Evolutionary conservation across 1,140 invertebrate genomes (phyloP).

Genomic region (Neoseiulus cucumeris): DNA sequence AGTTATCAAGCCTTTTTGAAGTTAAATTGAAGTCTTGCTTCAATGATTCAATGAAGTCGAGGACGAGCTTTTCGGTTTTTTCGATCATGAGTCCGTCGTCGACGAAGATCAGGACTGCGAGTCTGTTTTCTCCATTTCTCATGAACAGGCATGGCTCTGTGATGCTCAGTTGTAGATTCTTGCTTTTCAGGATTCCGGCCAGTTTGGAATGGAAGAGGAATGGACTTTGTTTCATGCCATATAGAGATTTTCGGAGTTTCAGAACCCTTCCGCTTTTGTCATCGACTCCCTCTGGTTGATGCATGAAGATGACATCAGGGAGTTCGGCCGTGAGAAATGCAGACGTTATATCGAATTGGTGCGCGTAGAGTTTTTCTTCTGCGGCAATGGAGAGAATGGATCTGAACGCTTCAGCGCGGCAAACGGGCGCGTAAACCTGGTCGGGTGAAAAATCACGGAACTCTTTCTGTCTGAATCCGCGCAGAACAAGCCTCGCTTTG

Average conservation of each 20-base stretch:
- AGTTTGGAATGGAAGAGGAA: neutral
- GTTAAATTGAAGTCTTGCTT: conserved; percentile 20
- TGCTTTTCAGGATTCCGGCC: neutral
- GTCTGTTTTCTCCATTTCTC: neutral
- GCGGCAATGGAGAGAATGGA: neutral
- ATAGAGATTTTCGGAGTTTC: no score
- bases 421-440: neutral
- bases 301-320: neutral
- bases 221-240: neutral
- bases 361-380: neutral
- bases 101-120: conserved; percentile 13
- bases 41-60: conserved; percentile 3
- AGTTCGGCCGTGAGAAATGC: neutral
- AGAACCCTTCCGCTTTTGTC: neutral
- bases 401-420: neutral
- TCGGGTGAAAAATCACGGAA: neutral
- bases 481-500: neutral
- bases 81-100: conserved; percentile 15
- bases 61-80: conserved; percentile 15
- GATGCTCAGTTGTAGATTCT: no score
- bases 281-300: neutral
- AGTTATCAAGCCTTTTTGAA: neutral
- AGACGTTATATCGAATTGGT: neutral
- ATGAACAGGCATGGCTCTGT: conserved; percentile 9
- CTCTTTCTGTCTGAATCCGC: neutral